Conservation (phyloP, 30 jellyfish, hydroid and myxozoan species). For the Hydra vulgaris region DNA sequence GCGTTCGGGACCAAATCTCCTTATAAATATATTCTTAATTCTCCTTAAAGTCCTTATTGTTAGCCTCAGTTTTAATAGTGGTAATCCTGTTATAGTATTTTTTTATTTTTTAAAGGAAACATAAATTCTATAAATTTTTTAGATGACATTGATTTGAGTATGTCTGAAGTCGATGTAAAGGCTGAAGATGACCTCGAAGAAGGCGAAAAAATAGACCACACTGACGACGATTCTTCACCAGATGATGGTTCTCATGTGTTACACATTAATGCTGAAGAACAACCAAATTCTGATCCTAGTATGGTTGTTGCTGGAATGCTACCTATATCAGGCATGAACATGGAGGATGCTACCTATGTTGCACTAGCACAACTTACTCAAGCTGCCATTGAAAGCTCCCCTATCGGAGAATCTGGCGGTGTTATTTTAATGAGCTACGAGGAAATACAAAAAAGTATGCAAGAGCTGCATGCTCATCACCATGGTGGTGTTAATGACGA, state of each 20-base stretch:
- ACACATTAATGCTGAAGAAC: constrained; percentile 1
- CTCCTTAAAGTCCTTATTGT: too few relatives aligned
- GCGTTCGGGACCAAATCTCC: too few relatives aligned
- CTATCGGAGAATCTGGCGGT: constrained; percentile 32
- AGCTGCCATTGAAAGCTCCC: constrained; percentile 44
- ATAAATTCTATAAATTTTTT: background rate
- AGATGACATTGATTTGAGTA: constrained; percentile 37
- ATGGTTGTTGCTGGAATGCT: constrained; percentile 43
- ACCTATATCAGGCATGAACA: constrained; percentile 25
- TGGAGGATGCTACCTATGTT: constrained; percentile 46
- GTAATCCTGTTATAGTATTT: too few relatives aligned
- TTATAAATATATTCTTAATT: too few relatives aligned
- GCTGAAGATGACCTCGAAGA: constrained; percentile 37
- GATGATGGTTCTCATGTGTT: constrained; percentile 10
- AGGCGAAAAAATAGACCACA: constrained; percentile 19
- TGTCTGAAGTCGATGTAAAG: constrained; percentile 36
- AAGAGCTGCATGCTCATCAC: constrained; percentile 25
- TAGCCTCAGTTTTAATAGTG: too few relatives aligned
- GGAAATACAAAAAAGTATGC: constrained; percentile 36
- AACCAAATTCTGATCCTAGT: constrained; percentile 9
- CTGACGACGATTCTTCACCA: background rate
- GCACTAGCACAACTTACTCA: constrained; percentile 39
- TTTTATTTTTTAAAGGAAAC: background rate
- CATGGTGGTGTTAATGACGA: constrained; percentile 7
- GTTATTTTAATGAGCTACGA: constrained; percentile 34